Percentiles rank a stretch among this genome's conserved stretches.
Evolutionary conservation across 2,113 vertebrate genomes (phyloP).

Genomic region (Morphnarchus princeps): DNA sequence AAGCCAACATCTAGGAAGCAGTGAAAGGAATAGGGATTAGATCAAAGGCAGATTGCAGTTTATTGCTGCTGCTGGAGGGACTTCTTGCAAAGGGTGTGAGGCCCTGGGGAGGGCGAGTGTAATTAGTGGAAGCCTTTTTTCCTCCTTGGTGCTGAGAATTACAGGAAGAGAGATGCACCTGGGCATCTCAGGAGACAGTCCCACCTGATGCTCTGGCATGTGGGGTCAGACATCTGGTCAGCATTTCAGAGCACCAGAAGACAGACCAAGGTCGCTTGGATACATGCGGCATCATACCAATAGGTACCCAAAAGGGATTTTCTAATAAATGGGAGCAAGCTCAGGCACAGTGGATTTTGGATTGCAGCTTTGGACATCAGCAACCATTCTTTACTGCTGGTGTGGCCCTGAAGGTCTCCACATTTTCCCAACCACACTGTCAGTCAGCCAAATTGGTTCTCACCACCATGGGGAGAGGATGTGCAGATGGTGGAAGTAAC

Average conservation of each 20-base stretch:
- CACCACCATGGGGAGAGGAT: neutral
- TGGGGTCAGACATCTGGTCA: neutral
- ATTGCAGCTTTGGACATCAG: neutral
- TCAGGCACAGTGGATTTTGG: neutral
- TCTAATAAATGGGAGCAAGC: neutral
- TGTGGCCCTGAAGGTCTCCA: neutral
- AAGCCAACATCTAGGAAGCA: neutral
- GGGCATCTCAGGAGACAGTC: neutral
- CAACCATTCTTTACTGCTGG: neutral
- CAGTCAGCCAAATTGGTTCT: neutral
- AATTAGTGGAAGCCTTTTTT: neutral
- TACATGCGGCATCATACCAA: neutral
- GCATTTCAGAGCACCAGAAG: neutral
- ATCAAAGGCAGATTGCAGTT: neutral
- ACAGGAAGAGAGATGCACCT: neutral
- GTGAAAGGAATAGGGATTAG: neutral
- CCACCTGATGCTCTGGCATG: neutral
- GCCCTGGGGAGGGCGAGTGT: neutral
- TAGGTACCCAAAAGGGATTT: neutral
- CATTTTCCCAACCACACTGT: neutral
- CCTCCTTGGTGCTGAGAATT: neutral
- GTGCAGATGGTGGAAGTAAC: slow-evolving; percentile 30
- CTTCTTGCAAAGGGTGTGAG: neutral
- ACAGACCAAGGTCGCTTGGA: neutral
- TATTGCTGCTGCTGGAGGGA: neutral